Conservation (phyloP, 2,113 vertebrate genomes). For the Crotalus viridis region DNA sequence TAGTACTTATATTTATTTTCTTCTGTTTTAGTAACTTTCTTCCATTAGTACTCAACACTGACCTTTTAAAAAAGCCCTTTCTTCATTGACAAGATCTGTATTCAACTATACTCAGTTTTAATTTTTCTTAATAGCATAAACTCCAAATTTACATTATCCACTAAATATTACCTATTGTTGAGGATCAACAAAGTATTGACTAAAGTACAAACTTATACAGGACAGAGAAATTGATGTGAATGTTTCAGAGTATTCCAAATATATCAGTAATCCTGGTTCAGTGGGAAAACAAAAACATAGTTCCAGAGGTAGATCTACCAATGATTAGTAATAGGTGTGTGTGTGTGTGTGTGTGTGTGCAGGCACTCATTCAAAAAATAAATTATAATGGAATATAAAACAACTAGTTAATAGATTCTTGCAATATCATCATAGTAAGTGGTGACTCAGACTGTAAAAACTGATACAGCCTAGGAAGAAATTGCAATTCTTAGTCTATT, state of each 20-base stretch:
- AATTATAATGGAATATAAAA: not conserved
- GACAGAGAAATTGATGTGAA: not conserved
- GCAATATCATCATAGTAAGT: not conserved
- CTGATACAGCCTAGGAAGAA: slow-evolving; percentile 4
- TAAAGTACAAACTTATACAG: not conserved
- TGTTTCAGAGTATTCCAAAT: too few relatives aligned
- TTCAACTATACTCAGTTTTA: not conserved
- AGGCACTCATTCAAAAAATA: not conserved
- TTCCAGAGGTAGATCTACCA: not conserved
- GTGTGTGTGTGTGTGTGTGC: not conserved
- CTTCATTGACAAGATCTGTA: not conserved
- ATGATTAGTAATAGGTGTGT: not conserved
- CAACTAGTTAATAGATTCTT: not conserved
- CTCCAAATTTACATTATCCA: not conserved
- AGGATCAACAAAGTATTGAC: not conserved
- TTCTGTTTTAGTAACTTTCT: not conserved
- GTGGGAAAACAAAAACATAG: not conserved
- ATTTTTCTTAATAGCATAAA: not conserved
- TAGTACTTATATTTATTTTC: not conserved
- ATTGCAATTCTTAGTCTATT: slow-evolving; percentile 25
- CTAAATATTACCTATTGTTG: not conserved
- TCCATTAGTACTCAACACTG: not conserved
- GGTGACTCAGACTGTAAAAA: not conserved
- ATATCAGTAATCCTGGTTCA: not conserved
- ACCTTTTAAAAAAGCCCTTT: not conserved